Evolutionary conservation across 1,140 invertebrate species (phyloP), one percentile per base, ranked within the genome.

Genomic region (Leptinotarsa texana): DNA sequence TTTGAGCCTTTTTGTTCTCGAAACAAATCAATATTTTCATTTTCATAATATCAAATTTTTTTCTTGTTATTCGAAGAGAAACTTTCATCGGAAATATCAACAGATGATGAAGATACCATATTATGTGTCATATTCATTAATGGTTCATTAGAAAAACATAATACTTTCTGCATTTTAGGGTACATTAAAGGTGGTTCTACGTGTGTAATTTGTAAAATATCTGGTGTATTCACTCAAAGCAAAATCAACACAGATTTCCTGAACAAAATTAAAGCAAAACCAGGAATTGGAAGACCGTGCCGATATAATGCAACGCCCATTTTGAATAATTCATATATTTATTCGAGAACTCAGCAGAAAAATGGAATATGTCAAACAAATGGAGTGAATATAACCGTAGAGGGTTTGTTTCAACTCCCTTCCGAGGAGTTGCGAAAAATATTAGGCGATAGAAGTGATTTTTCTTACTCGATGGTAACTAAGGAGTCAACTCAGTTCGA

Each of bases 211-310:
- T 73, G 71, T 48, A 73, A 73, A 47, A 48, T 49, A 65, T 42
- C 71, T 6, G 71, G 71, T 48, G 62, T 65, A 18, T 73, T 73
- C 42, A 65, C 71, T 22, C 62, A 73, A 73, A 73, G 24, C 18
- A 73, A 65, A 73, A 62, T 73, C 6, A 73, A 73, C 22, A 47
- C 27, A 47, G 71, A 73, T 65, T 73, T 73, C 47, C 27, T 73
- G 63, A 73, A 73, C 42, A 73, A 73, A 65, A 73, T 73, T 4
- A 81, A 79, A 75, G 73, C 74, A 4, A 82, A 81, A 65, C 81
- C 81, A 8, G 81, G 82, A 11, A 83, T 84, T 13, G 81, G 81
- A 11, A 62, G 82, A 63, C 79, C 82, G 2, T 77, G 76, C 47
- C 71, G 80, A 65, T 82, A 83, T 47, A 76, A 79, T 27, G 48